Percentiles rank a stretch among this genome's conserved stretches.
Conservation (phyloP, 2,113 vertebrate genomes). For the Holacanthus passer region DNA sequence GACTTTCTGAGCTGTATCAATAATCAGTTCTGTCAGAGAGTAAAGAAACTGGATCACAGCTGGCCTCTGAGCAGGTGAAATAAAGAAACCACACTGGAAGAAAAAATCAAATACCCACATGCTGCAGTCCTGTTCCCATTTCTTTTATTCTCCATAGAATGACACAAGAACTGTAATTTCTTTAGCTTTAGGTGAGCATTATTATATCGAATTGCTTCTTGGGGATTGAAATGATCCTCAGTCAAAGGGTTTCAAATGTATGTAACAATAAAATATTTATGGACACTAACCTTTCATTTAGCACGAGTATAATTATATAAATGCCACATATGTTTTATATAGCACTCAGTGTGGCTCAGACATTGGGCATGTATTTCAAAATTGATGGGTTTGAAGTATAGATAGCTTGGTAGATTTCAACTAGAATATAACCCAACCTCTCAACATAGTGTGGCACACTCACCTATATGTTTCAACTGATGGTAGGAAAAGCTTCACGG, state of each 20-base stretch:
- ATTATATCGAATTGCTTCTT: background rate
- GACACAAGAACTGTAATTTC: background rate
- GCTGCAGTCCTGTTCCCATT: background rate
- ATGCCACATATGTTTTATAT: background rate
- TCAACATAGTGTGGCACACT: too few relatives aligned
- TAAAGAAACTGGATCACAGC: background rate
- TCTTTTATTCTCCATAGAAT: background rate
- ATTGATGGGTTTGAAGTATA: too few relatives aligned
- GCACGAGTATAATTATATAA: background rate
- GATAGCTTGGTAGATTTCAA: too few relatives aligned
- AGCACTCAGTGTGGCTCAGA: background rate
- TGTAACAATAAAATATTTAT: background rate
- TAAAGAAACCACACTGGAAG: background rate
- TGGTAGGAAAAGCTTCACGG: background rate
- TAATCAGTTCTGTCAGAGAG: conserved; percentile 12
- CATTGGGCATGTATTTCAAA: background rate
- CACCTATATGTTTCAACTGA: background rate
- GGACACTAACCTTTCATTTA: background rate
- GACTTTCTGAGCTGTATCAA: conserved; percentile 7
- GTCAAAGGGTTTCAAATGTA: too few relatives aligned
- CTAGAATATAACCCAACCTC: too few relatives aligned
- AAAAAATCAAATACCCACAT: background rate
- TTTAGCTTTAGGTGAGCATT: background rate
- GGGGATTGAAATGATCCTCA: background rate
- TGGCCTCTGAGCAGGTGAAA: conserved; percentile 5